phyloP scores from a whole-genome alignment of 2,113 vertebrate genomes.

The Hyperopisus bebe region DNA sequence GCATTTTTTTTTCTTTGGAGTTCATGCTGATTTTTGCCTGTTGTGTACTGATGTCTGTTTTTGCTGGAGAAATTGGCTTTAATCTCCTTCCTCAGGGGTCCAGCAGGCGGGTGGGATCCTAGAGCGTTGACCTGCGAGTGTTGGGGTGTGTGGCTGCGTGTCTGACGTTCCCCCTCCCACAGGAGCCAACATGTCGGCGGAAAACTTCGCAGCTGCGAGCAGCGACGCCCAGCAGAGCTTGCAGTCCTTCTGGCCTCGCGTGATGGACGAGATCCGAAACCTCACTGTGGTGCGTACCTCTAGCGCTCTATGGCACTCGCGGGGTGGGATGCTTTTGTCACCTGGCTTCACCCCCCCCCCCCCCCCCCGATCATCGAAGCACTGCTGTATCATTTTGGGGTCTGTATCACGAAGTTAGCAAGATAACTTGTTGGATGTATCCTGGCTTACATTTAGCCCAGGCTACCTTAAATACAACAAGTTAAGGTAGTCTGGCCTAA shows the following conservation, averaged over 20 bases:
- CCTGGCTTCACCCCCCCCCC: background rate
- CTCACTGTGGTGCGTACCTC: constrained; percentile 77
- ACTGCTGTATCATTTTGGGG: background rate
- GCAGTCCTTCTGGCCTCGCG: constrained; percentile 95
- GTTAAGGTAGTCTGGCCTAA: background rate
- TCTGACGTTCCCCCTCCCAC: constrained; percentile 19
- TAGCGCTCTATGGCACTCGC: background rate
- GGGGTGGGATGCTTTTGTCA: background rate
- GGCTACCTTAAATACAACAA: no score
- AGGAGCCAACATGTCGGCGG: constrained; percentile 81
- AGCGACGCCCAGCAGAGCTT: constrained; percentile 94
- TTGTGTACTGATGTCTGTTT: background rate
- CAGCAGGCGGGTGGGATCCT: background rate
- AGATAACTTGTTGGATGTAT: background rate
- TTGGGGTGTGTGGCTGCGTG: constrained; percentile 11
- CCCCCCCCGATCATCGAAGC: background rate
- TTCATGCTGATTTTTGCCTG: background rate
- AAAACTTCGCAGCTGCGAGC: constrained; percentile 72
- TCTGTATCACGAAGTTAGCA: background rate
- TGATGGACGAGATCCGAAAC: constrained; percentile 97
- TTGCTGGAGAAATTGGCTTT: background rate
- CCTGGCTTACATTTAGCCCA: no score
- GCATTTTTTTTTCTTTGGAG: background rate
- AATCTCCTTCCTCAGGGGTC: background rate
- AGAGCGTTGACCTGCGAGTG: background rate